Evolutionary conservation across 2,888 invertebrate species (phyloP).

Genomic region (Tryphoninae sp.): DNA sequence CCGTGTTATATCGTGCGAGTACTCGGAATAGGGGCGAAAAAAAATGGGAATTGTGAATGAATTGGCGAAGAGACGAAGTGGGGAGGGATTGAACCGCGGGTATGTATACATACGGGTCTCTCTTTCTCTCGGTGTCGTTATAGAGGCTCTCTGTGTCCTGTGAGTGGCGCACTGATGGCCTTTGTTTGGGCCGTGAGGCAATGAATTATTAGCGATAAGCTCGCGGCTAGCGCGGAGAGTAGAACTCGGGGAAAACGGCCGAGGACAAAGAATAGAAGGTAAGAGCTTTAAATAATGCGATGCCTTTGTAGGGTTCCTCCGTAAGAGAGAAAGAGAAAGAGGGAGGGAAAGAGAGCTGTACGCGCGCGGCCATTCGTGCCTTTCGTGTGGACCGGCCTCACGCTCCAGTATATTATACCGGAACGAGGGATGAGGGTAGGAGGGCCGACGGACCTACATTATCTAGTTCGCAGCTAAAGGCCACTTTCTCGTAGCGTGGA

Average conservation of each 20-base stretch:
- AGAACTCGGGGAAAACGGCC: conserved; percentile 69
- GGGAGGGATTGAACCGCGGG: conserved; percentile 6
- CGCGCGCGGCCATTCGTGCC: conserved; percentile 62
- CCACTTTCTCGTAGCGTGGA: conserved; percentile 69
- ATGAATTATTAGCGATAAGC: conserved; percentile 77
- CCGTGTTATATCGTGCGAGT: conserved; percentile 46
- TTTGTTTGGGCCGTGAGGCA: conserved; percentile 70
- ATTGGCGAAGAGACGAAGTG: background rate
- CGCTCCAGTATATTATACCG: conserved; percentile 70
- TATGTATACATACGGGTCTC: background rate
- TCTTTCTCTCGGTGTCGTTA: conserved; percentile 39
- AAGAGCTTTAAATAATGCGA: conserved; percentile 77
- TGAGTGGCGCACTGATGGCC: conserved; percentile 69
- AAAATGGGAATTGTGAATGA: conserved; percentile 2
- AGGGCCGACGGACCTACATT: conserved; percentile 68
- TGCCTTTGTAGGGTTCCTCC: conserved; percentile 71
- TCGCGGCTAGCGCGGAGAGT: conserved; percentile 56
- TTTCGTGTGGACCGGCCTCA: conserved; percentile 54
- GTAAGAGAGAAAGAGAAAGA: background rate
- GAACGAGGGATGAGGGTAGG: conserved; percentile 56
- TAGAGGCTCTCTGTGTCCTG: conserved; percentile 50
- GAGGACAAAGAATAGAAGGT: conserved; percentile 73
- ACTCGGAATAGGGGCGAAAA: conserved; percentile 32
- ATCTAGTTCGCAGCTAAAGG: conserved; percentile 73
- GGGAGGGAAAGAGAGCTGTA: background rate